These are phyloP conservation scores for human DNA, from an alignment of 2,113 vertebrate genomes.

Conservation along the genomic window DNA sequence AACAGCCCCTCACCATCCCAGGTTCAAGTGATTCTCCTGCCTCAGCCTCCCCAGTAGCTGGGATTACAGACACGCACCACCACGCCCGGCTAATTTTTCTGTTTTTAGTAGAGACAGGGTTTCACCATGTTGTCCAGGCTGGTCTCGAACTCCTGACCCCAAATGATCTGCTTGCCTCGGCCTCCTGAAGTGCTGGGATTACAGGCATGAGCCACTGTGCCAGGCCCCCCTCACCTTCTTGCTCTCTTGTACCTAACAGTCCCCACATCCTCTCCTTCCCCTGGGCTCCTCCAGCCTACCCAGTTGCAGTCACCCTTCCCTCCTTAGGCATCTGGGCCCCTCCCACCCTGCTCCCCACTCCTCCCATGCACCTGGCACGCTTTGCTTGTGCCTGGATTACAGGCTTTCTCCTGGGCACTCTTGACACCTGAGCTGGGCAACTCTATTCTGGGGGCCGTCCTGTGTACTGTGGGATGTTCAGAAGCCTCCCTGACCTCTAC, in stretches of 20 bases:
- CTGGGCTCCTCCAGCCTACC: background rate
- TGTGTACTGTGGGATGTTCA: background rate
- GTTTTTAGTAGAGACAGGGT: too few relatives aligned
- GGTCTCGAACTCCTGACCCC: too few relatives aligned
- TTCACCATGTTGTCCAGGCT: too few relatives aligned
- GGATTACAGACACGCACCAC: too few relatives aligned
- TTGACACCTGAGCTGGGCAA: background rate
- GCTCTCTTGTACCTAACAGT: background rate
- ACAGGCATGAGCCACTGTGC: too few relatives aligned
- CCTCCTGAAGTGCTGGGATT: too few relatives aligned
- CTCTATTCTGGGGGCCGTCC: background rate
- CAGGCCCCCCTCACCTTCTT: background rate
- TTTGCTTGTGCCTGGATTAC: background rate
- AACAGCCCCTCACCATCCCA: background rate
- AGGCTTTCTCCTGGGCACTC: background rate
- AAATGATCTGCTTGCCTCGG: too few relatives aligned
- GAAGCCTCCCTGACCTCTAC: background rate
- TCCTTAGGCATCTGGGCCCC: background rate
- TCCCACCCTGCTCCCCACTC: fast-evolving
- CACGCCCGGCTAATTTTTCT: too few relatives aligned
- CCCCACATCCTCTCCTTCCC: background rate
- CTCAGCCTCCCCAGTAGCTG: too few relatives aligned
- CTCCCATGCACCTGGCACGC: fast-evolving
- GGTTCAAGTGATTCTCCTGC: too few relatives aligned
- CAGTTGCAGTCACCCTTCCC: background rate